phyloP scores from a whole-genome alignment of 92 coral and sea anemone species.

The Bergia puertoricense region DNA sequence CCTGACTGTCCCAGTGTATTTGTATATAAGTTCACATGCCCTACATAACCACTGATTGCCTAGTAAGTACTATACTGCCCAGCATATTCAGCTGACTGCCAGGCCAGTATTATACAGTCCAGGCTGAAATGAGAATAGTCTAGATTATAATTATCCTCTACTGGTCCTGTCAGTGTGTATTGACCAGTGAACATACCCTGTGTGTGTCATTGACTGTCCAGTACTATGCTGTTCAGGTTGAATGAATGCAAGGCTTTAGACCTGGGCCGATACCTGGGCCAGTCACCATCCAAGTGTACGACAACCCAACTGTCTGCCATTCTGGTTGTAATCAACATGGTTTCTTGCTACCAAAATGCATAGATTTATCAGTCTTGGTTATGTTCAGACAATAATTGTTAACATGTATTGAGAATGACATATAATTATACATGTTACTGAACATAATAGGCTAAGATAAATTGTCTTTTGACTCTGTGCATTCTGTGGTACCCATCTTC shows the following conservation, averaged over 20 bases:
- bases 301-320: constrained; percentile 9
- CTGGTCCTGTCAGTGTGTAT: background rate
- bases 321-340: constrained; percentile 14
- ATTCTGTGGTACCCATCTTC: background rate
- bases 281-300: background rate
- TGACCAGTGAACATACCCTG: background rate
- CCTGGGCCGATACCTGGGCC: constrained; percentile 19
- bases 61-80: no score
- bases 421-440: background rate
- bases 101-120: no score
- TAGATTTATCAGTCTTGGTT: constrained; percentile 20
- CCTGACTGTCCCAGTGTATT: no score
- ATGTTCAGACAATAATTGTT: constrained; percentile 13
- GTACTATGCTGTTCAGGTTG: constrained; percentile 45
- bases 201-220: constrained; percentile 19
- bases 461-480: background rate
- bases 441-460: constrained; percentile 6
- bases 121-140: no score
- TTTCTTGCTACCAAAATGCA: background rate
- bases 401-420: background rate
- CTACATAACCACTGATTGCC: no score
- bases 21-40: no score
- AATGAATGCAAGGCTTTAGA: constrained; percentile 11
- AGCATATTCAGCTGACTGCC: no score
- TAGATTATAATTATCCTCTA: background rate